A percentile compares a stretch with the other conserved stretches of the same genome.
phyloP scores from a whole-genome alignment of 53 echinoderm and acorn worm genomes.

The Pentamera pediparva region DNA sequence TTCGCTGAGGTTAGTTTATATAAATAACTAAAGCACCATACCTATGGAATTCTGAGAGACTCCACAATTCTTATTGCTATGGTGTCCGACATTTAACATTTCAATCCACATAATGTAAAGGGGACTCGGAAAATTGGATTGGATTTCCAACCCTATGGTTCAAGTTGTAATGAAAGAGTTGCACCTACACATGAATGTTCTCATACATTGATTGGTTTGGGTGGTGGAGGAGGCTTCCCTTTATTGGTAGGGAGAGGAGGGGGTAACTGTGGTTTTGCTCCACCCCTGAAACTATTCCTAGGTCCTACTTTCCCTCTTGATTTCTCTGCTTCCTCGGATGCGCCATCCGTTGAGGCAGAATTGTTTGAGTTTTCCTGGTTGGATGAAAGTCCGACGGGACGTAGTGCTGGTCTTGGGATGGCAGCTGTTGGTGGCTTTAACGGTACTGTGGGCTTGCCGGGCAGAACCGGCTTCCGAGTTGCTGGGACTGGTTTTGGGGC shows the following conservation, averaged over 20 bases:
- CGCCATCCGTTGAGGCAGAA: not conserved
- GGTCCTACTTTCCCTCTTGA: too few relatives aligned
- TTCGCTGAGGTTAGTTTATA: too few relatives aligned
- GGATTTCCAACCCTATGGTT: too few relatives aligned
- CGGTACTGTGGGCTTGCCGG: conserved; percentile 29
- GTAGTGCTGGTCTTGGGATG: conserved; percentile 22
- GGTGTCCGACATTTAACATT: too few relatives aligned
- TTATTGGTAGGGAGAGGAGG: not conserved
- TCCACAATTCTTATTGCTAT: too few relatives aligned
- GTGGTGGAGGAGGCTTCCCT: not conserved
- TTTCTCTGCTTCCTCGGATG: not conserved
- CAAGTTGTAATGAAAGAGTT: too few relatives aligned
- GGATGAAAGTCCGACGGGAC: not conserved
- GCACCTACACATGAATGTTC: too few relatives aligned
- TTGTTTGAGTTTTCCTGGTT: not conserved
- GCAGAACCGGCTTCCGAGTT: conserved; percentile 35
- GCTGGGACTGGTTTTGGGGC: conserved; percentile 38
- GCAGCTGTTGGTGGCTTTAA: conserved; percentile 39
- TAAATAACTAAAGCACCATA: too few relatives aligned
- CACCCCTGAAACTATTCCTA: not conserved
- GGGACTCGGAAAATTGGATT: too few relatives aligned
- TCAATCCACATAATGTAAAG: too few relatives aligned
- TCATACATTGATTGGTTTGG: conserved; percentile 11
- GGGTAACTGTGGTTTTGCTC: not conserved
- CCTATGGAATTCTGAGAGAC: too few relatives aligned